Base-by-base conservation (phyloP, 2,113 vertebrate species). In the Sclerurus mexicanus region DNA sequence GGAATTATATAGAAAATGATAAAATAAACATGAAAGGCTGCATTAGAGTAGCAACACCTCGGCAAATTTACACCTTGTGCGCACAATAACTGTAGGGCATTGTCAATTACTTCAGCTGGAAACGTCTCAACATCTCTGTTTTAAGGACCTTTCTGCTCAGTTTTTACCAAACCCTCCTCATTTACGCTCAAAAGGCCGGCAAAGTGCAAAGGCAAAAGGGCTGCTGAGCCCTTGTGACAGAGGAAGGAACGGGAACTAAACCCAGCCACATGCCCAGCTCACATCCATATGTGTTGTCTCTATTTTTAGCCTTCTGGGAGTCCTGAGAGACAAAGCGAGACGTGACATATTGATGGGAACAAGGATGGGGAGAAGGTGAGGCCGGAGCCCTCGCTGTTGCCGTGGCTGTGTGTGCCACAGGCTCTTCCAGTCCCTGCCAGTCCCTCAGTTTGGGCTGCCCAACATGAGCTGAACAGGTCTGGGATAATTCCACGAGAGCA, bases 11-110 rank as follows among this genome's bases (percentile, higher is more conserved):
- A 78, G 68, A 56, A 93, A 96, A 95, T 46, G 10, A 83, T 58
- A 71, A 94, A 94, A 88, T 30, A 92, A 94, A 60, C 53, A 92
- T 33, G 53, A 84, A 87, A 82, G 60, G 76, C 76, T 82, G 69
- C 60, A 67, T 42, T 30, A 88, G 27, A 92, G 76, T 68, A 92
- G 68, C 85, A 96, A 80, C 79, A 95, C 72, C 68, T 74, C 23
- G 42, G 79, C 72, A 84, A 84, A 71, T 81, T 89, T 86, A 81
- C 56, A 92, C 90, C 79, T 71, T 60, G 35, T 14, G 12, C 3
- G 16, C 33, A 55, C 85, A 81, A 4, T 52, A 90, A 83, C 87
- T 72, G 68, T 14, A 86, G 68, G 75, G 75, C 67, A 90, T 37
- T 9, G 14, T 59, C 92, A 94, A 72, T 75, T 72, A 78, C 35